These are phyloP conservation scores for Heliocidaris erythrogramma DNA, from an alignment of 35 echinoderm and acorn worm genomes.

Conservation along the genomic window DNA sequence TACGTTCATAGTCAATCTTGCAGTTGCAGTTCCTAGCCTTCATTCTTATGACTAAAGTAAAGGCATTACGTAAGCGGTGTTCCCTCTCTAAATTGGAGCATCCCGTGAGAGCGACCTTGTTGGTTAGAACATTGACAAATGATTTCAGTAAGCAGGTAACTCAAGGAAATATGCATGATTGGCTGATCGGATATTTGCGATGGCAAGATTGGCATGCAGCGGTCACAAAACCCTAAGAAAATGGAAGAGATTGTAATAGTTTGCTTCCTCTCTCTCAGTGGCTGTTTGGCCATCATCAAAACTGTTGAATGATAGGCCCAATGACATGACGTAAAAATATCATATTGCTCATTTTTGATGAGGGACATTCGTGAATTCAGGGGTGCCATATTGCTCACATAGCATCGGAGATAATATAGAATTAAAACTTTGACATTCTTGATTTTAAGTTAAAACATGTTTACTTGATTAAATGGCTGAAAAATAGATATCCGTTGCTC, in stretches of 20 bases:
- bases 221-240: not conserved
- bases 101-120: not conserved
- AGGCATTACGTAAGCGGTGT: not conserved
- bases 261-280: not conserved
- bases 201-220: not conserved
- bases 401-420: no score
- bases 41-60: not conserved
- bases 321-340: not conserved
- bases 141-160: constrained; percentile 6
- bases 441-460: no score
- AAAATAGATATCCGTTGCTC: no score
- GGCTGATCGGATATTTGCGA: not conserved
- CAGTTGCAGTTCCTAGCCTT: not conserved
- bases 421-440: no score
- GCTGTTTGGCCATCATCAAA: not conserved
- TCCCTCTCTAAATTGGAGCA: not conserved
- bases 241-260: not conserved
- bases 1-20: no score
- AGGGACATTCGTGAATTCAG: not conserved
- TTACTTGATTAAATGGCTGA: no score
- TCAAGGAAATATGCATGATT: not conserved
- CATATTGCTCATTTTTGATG: not conserved
- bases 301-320: not conserved
- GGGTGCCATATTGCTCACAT: no score
- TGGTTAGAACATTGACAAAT: not conserved